These are phyloP conservation scores for Saguinus imperator DNA, from an alignment of 2,113 vertebrate genomes.

Conservation along the genomic window DNA sequence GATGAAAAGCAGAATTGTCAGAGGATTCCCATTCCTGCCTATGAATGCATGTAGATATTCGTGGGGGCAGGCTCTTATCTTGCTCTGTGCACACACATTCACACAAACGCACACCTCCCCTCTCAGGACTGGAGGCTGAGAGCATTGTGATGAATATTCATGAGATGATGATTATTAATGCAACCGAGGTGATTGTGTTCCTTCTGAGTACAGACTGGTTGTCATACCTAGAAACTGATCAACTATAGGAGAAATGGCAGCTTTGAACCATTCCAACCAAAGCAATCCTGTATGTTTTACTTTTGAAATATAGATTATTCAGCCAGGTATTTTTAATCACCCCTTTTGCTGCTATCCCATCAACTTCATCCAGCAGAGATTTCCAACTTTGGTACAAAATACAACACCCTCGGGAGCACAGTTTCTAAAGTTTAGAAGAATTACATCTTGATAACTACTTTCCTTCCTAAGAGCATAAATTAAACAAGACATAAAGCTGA, in stretches of 20 bases:
- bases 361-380: background rate
- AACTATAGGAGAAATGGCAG: background rate
- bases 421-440: background rate
- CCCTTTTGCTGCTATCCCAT: background rate
- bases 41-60: background rate
- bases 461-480: constrained; percentile 34
- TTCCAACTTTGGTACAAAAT: background rate
- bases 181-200: constrained; percentile 12
- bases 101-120: background rate
- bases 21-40: background rate
- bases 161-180: constrained; percentile 27
- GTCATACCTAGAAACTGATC: background rate
- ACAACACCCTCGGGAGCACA: background rate
- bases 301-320: background rate
- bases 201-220: background rate
- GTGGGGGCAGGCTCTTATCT: background rate
- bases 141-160: constrained; percentile 10
- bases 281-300: background rate
- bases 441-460: background rate
- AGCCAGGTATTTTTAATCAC: background rate
- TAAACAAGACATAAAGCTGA: background rate
- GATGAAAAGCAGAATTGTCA: background rate
- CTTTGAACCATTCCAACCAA: background rate
- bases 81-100: background rate
- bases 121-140: background rate